phyloP scores from a whole-genome alignment of 2,797 vertebrate genomes.

The Pygocentrus nattereri region DNA sequence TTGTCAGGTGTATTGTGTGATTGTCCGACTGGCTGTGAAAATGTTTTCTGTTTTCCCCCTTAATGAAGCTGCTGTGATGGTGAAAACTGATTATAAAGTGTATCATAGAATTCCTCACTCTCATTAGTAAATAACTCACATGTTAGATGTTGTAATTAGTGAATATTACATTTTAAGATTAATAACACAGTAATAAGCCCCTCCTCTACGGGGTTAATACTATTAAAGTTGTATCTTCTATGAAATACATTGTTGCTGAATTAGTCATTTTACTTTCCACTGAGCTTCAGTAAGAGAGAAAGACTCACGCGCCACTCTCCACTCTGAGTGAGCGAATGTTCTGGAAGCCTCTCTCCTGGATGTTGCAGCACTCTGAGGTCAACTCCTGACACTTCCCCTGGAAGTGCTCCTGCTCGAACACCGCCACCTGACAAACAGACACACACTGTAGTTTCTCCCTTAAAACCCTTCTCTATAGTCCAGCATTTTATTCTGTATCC shows the following conservation, averaged over 20 bases:
- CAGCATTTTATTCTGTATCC: no score
- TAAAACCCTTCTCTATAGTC: background rate
- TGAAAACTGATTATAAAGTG: no score
- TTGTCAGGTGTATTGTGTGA: no score
- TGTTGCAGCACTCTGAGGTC: conserved; percentile 75
- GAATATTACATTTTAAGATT: no score
- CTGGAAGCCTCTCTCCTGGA: conserved; percentile 75
- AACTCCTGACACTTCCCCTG: conserved; percentile 75
- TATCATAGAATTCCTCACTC: no score
- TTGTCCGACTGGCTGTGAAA: no score
- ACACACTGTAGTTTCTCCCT: background rate
- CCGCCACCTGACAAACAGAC: conserved; percentile 66
- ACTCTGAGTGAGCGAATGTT: conserved; percentile 76
- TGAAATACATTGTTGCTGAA: background rate
- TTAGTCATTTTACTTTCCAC: background rate
- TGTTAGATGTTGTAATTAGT: no score
- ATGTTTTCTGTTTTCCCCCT: no score
- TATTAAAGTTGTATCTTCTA: background rate
- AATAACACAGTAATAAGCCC: no score
- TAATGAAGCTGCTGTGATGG: no score
- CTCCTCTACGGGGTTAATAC: no score
- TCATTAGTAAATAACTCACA: no score
- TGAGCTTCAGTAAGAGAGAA: conserved; percentile 62
- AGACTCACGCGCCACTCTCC: conserved; percentile 79
- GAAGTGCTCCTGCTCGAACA: conserved; percentile 76